Evolutionary conservation across 2,113 vertebrate genomes (phyloP).

Genomic region (Burhinus oedicnemus): DNA sequence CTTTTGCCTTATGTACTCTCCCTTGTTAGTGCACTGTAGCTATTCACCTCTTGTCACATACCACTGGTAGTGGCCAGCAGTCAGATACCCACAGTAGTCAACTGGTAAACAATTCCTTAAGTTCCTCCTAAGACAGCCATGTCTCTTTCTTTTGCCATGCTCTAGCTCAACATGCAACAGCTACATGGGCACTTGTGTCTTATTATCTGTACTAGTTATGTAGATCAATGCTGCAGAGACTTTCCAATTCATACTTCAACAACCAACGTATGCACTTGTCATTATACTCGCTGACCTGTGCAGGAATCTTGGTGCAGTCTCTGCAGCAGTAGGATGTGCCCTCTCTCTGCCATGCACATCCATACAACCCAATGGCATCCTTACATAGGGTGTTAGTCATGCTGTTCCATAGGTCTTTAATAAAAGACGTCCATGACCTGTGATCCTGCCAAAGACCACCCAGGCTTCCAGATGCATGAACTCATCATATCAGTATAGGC

Average conservation of each 20-base stretch:
- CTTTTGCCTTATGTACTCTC: not conserved
- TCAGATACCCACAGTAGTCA: not conserved
- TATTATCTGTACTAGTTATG: not conserved
- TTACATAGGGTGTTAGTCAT: not conserved
- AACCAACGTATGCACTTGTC: accelerated
- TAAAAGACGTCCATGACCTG: not conserved
- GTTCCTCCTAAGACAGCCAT: not conserved
- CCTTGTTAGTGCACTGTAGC: not conserved
- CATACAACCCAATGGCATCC: not conserved
- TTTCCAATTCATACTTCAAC: not conserved
- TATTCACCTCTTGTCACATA: not conserved
- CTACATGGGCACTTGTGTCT: not conserved
- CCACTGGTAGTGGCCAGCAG: not conserved
- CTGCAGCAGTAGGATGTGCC: not conserved
- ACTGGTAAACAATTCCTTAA: not conserved
- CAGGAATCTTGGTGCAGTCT: not conserved
- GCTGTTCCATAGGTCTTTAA: not conserved
- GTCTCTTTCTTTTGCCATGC: not conserved
- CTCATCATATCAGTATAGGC: accelerated
- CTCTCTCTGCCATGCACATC: not conserved
- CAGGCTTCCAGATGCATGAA: not conserved
- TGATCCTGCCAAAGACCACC: not conserved
- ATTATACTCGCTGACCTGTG: not conserved
- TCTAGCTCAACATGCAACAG: not conserved
- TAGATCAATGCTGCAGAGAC: not conserved